These are phyloP conservation scores for Opisthograptis luteolata DNA, from an alignment of 2,888 invertebrate species.

Conservation along the genomic window DNA sequence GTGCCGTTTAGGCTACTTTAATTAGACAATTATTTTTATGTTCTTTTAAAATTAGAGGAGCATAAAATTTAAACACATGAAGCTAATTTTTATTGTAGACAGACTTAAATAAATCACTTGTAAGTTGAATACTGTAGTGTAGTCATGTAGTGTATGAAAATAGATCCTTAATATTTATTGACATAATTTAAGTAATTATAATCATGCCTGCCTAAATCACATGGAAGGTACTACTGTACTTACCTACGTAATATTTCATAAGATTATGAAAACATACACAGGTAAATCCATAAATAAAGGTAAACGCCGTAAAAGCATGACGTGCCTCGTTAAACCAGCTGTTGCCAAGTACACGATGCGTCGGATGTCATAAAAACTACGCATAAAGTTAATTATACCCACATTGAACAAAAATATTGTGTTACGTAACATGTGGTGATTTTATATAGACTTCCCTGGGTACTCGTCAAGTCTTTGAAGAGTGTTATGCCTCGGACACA, in stretches of 20 bases:
- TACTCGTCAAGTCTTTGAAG: conserved; percentile 31
- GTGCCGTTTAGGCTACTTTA: no score
- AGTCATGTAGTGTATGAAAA: no score
- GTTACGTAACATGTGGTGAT: conserved; percentile 41
- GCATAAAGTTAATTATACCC: conserved; percentile 71
- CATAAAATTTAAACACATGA: no score
- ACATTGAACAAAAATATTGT: conserved; percentile 26
- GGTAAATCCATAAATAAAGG: conserved; percentile 45
- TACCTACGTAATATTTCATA: neutral
- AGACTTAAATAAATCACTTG: no score
- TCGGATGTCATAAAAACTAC: conserved; percentile 71
- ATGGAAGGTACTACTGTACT: no score
- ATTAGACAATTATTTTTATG: no score
- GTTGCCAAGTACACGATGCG: conserved; percentile 56
- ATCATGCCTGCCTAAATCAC: no score
- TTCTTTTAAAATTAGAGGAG: no score
- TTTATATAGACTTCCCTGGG: conserved; percentile 38
- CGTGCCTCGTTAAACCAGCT: conserved; percentile 63
- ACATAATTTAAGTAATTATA: no score
- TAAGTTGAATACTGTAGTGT: no score
- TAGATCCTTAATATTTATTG: no score
- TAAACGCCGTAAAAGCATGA: conserved; percentile 61
- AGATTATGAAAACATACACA: conserved; percentile 12
- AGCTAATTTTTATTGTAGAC: no score
- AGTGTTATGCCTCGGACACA: conserved; percentile 9